phyloP scores from a whole-genome alignment of 2,888 invertebrate genomes.

The Muscina levida region DNA sequence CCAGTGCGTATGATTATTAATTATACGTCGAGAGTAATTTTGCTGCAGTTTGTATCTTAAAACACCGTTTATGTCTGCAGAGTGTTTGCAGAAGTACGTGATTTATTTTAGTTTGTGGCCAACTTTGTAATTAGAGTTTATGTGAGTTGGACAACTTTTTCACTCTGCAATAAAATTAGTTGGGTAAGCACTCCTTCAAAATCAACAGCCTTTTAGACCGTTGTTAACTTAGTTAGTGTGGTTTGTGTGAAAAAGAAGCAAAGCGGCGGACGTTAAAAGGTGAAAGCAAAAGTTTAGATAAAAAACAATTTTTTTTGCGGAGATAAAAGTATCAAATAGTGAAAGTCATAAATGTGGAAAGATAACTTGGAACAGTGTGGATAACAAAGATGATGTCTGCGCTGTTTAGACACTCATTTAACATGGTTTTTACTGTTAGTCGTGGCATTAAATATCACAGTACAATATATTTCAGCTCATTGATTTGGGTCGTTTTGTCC shows the following conservation, averaged over 20 bases:
- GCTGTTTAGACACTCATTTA: too few relatives aligned
- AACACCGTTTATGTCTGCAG: slow-evolving; percentile 7
- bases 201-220: neutral
- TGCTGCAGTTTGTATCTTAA: too few relatives aligned
- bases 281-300: neutral
- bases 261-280: too few relatives aligned
- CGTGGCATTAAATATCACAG: too few relatives aligned
- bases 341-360: neutral
- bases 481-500: too few relatives aligned
- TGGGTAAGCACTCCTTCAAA: neutral
- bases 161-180: too few relatives aligned
- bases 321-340: too few relatives aligned
- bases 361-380: neutral
- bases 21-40: neutral
- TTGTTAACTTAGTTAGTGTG: neutral
- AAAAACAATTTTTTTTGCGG: neutral
- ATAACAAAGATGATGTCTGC: neutral
- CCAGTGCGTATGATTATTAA: slow-evolving; percentile 18
- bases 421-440: too few relatives aligned
- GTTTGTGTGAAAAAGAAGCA: neutral
- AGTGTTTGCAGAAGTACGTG: neutral
- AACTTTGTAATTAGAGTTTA: slow-evolving; percentile 25
- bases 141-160: too few relatives aligned
- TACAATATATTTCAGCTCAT: too few relatives aligned
- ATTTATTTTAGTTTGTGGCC: neutral